phyloP scores from a whole-genome alignment of 1,140 invertebrate genomes.

The Papilio polytes region DNA sequence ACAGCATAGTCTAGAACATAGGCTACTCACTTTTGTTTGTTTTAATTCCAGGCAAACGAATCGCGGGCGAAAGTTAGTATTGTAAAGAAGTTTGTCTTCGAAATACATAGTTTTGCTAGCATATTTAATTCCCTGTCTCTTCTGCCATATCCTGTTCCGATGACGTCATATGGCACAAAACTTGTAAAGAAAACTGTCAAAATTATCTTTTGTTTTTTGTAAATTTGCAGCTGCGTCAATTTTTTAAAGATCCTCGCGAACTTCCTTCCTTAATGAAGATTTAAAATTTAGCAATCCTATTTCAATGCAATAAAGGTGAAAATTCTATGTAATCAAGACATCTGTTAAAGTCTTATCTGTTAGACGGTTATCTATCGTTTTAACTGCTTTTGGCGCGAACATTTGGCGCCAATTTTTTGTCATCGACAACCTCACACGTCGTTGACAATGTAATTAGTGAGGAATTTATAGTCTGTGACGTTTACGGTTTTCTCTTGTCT shows the following conservation, averaged over 20 bases:
- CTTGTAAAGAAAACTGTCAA: not conserved
- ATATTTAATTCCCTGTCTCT: not conserved
- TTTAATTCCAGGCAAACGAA: too few species aligned
- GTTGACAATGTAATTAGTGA: conserved; percentile 41
- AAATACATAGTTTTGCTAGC: not conserved
- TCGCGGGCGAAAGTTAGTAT: too few species aligned
- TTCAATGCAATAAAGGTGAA: not conserved
- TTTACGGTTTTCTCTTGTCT: conserved; percentile 20
- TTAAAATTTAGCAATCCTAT: conserved; percentile 6
- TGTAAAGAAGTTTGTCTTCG: not conserved
- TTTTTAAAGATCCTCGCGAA: conserved; percentile 8
- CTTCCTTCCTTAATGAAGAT: conserved; percentile 29
- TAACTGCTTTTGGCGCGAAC: conserved; percentile 48
- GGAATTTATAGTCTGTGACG: conserved; percentile 34
- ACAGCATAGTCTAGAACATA: too few species aligned
- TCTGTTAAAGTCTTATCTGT: conserved; percentile 37
- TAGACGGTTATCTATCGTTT: conserved; percentile 40
- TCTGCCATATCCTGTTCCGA: not conserved
- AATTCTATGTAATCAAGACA: conserved; percentile 18
- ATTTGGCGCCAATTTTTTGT: conserved; percentile 48
- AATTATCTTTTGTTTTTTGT: not conserved
- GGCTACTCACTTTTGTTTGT: too few species aligned
- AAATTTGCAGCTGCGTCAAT: conserved; percentile 12
- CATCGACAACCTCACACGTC: conserved; percentile 44
- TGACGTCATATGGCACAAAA: not conserved